phyloP scores from a whole-genome alignment of 2,888 invertebrate species.

The Amblyjoppa fuscipennis region DNA sequence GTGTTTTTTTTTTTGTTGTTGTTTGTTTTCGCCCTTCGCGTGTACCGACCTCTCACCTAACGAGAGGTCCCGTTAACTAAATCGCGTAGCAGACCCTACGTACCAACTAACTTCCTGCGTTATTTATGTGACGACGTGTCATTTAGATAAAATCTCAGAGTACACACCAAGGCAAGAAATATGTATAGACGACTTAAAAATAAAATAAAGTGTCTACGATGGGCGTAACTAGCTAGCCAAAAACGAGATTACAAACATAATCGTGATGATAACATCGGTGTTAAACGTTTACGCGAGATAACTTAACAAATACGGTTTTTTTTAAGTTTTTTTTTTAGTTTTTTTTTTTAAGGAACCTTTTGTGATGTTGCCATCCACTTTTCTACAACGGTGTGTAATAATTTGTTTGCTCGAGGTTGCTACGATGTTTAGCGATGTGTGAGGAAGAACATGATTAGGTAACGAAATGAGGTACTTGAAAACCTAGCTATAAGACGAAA shows the following conservation, averaged over 20 bases:
- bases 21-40: background rate
- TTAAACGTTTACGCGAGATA: background rate
- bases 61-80: background rate
- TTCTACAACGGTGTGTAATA: slow-evolving; percentile 1
- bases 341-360: background rate
- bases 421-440: slow-evolving; percentile 49
- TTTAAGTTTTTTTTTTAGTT: background rate
- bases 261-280: background rate
- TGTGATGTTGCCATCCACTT: background rate
- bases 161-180: slow-evolving; percentile 18
- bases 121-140: slow-evolving; percentile 13
- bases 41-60: background rate
- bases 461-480: slow-evolving; percentile 61
- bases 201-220: slow-evolving; percentile 11
- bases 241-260: slow-evolving; percentile 6
- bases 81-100: background rate
- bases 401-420: slow-evolving; percentile 31
- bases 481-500: slow-evolving; percentile 20
- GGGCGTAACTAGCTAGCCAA: background rate
- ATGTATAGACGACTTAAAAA: background rate
- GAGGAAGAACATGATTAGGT: slow-evolving; percentile 70
- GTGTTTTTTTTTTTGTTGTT: background rate
- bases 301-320: background rate
- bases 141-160: slow-evolving; percentile 11
- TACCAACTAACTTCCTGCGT: slow-evolving; percentile 6